phyloP scores from a whole-genome alignment of 2,113 vertebrate genomes.

The Apus apus region DNA sequence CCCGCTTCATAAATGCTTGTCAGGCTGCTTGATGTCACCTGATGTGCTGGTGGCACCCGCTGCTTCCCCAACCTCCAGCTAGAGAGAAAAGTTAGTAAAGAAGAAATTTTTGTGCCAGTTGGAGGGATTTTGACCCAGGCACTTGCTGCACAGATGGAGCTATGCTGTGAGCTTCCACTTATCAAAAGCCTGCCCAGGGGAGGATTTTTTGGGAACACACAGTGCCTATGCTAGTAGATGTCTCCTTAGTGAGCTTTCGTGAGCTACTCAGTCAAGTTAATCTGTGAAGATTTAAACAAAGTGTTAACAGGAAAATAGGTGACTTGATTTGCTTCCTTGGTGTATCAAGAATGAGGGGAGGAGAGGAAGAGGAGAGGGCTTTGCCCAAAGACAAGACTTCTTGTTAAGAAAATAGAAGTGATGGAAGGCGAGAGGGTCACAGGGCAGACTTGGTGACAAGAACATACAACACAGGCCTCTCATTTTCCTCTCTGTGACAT shows the following conservation, averaged over 20 bases:
- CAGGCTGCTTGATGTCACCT: not conserved
- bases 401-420: conserved; percentile 4
- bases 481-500: not conserved
- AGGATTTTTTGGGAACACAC: not conserved
- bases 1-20: not conserved
- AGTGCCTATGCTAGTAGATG: no score
- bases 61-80: not conserved
- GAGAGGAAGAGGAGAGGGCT: not conserved
- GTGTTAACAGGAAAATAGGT: not conserved
- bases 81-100: not conserved
- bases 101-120: not conserved
- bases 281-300: not conserved
- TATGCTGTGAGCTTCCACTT: not conserved
- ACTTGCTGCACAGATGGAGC: not conserved
- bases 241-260: not conserved
- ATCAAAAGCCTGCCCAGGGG: not conserved
- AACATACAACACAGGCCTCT: not conserved
- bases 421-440: not conserved
- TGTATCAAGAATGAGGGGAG: not conserved
- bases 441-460: not conserved
- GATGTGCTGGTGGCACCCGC: no score
- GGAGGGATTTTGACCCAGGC: not conserved
- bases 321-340: not conserved
- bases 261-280: not conserved
- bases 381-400: not conserved